These are phyloP conservation scores for Trichoplusia ni DNA, from an alignment of 1,140 invertebrate species.

Conservation along the genomic window DNA sequence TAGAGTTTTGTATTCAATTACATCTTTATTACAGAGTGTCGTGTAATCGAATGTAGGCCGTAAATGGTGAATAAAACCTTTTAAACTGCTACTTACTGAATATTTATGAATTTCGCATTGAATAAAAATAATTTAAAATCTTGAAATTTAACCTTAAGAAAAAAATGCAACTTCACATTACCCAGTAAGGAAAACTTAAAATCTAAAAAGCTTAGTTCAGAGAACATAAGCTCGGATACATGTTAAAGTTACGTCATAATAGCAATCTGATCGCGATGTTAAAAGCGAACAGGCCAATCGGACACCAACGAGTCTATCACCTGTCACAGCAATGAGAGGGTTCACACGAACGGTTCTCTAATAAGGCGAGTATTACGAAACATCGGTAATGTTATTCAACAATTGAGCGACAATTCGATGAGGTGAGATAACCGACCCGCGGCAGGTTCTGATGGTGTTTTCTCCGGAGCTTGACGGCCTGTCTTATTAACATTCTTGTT, in stretches of 20 bases:
- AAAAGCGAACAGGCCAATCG: conserved; percentile 35
- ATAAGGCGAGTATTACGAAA: conserved; percentile 42
- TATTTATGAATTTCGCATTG: neutral
- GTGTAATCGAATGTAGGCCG: neutral
- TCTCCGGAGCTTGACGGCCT: conserved; percentile 36
- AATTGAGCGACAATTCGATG: conserved; percentile 48
- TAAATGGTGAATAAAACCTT: neutral
- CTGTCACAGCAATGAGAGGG: conserved; percentile 41
- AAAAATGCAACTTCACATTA: too few species aligned
- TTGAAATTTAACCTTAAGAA: neutral
- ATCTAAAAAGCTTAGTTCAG: too few species aligned
- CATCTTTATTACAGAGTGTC: conserved; percentile 12
- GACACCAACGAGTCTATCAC: conserved; percentile 38
- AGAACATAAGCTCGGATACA: too few species aligned
- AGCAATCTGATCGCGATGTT: conserved; percentile 29
- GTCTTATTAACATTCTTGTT: conserved; percentile 50
- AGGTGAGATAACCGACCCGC: conserved; percentile 37
- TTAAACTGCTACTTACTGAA: neutral
- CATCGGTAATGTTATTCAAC: conserved; percentile 47
- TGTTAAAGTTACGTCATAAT: conserved; percentile 19
- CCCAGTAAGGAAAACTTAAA: too few species aligned
- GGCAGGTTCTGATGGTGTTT: conserved; percentile 30
- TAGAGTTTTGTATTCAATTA: conserved; percentile 36
- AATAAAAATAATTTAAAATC: neutral
- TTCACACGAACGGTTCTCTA: conserved; percentile 42